Evolutionary conservation across 1,140 invertebrate species (phyloP).

Genomic region (Musca domestica): DNA sequence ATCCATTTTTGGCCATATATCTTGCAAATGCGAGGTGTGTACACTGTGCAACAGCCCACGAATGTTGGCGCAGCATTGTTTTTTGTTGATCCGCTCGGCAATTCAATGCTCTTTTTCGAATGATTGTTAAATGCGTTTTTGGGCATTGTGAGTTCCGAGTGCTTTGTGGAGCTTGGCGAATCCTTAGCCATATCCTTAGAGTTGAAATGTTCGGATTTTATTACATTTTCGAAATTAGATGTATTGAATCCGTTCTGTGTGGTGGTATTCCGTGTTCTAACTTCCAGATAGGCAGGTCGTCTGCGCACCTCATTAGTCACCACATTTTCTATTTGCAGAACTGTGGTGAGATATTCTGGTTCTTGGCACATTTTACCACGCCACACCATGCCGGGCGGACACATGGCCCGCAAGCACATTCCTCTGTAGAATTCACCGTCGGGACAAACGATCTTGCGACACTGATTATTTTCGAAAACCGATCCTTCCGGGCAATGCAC

Average conservation of each 20-base stretch:
- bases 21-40: conserved; percentile 37
- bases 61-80: no score
- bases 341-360: conserved; percentile 39
- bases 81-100: no score
- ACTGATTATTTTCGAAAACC: conserved; percentile 32
- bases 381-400: conserved; percentile 41
- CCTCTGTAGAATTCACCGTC: conserved; percentile 37
- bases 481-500: conserved; percentile 35
- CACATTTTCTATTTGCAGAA: conserved; percentile 41
- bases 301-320: conserved; percentile 30
- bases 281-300: no score
- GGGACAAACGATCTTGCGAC: conserved; percentile 39
- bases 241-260: no score
- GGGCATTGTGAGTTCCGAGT: no score
- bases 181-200: no score
- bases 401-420: conserved; percentile 35
- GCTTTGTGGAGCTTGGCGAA: no score
- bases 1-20: conserved; percentile 39
- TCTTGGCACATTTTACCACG: conserved; percentile 30
- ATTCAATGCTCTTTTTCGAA: no score
- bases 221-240: no score
- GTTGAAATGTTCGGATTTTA: no score
- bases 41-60: conserved; percentile 36
- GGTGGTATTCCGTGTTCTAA: no score
- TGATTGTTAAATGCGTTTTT: background rate